phyloP scores from a whole-genome alignment of 2,888 invertebrate species.

The Tolmerus cingulatus region DNA sequence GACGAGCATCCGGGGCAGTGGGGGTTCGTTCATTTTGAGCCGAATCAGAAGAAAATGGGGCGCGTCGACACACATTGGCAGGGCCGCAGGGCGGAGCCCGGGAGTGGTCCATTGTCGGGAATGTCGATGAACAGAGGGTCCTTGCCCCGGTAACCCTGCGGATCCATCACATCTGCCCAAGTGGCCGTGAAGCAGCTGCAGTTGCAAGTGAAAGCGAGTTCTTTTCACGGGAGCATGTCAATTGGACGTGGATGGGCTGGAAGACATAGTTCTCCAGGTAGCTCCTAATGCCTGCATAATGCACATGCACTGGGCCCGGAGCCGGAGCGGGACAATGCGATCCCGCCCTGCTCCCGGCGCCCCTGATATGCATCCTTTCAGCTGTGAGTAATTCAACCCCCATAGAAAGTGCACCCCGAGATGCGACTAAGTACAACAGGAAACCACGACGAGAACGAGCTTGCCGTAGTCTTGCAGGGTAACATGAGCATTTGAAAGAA shows the following conservation, averaged over 20 bases:
- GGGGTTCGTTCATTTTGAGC: not conserved
- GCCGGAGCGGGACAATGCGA: slow-evolving; percentile 9
- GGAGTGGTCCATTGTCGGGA: not conserved
- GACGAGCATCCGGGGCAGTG: not conserved
- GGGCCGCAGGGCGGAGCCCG: not conserved
- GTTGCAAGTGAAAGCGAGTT: not conserved
- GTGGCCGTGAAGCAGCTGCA: not conserved
- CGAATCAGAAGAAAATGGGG: not conserved
- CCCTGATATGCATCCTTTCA: slow-evolving; percentile 30
- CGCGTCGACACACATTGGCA: not conserved
- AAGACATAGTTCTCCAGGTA: slow-evolving; percentile 13
- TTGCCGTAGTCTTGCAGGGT: not conserved
- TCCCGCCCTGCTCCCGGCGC: not conserved
- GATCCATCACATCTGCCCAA: slow-evolving; percentile 10
- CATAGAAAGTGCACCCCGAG: slow-evolving; percentile 25
- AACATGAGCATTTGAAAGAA: slow-evolving; percentile 31
- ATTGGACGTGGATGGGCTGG: not conserved
- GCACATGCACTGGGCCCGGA: not conserved
- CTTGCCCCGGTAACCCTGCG: not conserved
- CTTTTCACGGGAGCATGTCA: not conserved
- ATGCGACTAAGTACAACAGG: slow-evolving; percentile 16
- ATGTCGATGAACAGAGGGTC: not conserved
- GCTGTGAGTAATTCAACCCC: slow-evolving; percentile 27
- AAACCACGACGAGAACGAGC: slow-evolving; percentile 24
- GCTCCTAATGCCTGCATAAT: slow-evolving; percentile 23